Conservation (phyloP, 1,140 invertebrate species). For the Semibalanus balanoides region DNA sequence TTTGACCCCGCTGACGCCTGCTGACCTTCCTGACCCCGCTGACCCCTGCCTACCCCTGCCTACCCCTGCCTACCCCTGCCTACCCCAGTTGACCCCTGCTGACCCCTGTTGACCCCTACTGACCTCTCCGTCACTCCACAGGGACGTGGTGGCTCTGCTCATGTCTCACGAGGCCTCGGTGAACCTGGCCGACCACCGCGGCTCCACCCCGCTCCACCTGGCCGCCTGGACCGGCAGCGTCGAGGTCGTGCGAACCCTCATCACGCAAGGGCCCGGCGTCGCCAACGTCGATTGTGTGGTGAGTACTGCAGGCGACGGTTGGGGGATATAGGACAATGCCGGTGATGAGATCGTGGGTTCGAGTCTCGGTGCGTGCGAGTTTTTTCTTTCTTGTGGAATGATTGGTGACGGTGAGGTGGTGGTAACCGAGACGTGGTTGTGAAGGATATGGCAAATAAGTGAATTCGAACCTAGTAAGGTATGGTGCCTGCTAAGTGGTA, state of each 20-base stretch:
- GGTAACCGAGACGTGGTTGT: too few relatives aligned
- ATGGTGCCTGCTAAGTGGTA: too few relatives aligned
- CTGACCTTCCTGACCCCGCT: too few relatives aligned
- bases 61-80: not conserved
- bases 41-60: not conserved
- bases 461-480: too few relatives aligned
- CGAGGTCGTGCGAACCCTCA: conserved; percentile 61
- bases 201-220: conserved; percentile 72
- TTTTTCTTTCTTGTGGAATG: too few relatives aligned
- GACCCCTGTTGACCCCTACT: not conserved
- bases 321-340: not conserved
- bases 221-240: conserved; percentile 78
- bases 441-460: too few relatives aligned
- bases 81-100: too few relatives aligned
- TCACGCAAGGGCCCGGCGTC: conserved; percentile 55
- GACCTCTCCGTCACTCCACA: conserved; percentile 28
- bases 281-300: conserved; percentile 70
- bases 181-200: conserved; percentile 66
- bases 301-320: conserved; percentile 13
- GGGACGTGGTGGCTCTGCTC: conserved; percentile 72
- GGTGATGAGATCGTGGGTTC: too few relatives aligned
- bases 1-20: too few relatives aligned
- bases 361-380: too few relatives aligned
- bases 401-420: too few relatives aligned
- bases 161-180: conserved; percentile 76